Evolutionary conservation across 2,888 invertebrate genomes (phyloP).

Genomic region (Oasisia sp.): DNA sequence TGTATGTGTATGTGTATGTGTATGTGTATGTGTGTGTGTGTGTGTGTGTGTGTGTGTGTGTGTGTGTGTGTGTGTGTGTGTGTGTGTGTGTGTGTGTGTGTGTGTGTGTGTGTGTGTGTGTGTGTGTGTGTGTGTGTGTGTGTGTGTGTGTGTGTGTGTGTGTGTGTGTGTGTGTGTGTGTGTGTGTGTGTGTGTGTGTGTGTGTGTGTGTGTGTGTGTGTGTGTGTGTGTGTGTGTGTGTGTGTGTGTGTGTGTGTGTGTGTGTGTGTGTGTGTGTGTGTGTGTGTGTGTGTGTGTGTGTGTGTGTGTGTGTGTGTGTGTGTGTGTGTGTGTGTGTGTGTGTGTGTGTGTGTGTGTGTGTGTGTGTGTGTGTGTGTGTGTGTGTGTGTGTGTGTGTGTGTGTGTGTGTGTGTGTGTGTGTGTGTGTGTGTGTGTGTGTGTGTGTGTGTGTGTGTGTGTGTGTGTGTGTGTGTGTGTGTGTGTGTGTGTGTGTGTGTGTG

Average conservation of each 20-base stretch:
- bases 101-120: slow-evolving; percentile 21
- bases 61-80: slow-evolving; percentile 27
- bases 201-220: slow-evolving; percentile 25
- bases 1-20: slow-evolving; percentile 19
- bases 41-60: slow-evolving; percentile 13
- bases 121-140: slow-evolving; percentile 35
- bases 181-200: background rate
- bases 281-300: background rate
- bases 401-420: too few species aligned
- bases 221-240: slow-evolving; percentile 14
- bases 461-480: too few species aligned
- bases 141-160: background rate
- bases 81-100: slow-evolving; percentile 22
- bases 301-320: background rate
- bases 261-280: background rate
- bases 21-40: slow-evolving; percentile 17
- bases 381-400: too few species aligned
- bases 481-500: too few species aligned
- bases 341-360: too few species aligned
- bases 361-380: too few species aligned
- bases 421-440: too few species aligned
- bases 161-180: slow-evolving; percentile 5
- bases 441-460: too few species aligned
- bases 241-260: background rate
- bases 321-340: too few species aligned